phyloP scores from a whole-genome alignment of 2,888 invertebrate species.

The Rosalia funebris region DNA sequence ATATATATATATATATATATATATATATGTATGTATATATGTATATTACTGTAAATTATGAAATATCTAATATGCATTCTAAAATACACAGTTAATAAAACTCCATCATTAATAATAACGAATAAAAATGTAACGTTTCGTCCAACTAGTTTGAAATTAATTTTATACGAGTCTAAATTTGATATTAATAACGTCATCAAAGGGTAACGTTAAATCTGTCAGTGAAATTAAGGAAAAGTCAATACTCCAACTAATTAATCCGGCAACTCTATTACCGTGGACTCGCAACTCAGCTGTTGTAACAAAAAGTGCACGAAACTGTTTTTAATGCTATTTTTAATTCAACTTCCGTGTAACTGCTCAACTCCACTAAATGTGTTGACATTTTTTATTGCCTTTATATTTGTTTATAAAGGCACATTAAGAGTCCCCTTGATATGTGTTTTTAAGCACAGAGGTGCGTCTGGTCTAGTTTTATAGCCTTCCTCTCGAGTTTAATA shows the following conservation, averaged over 20 bases:
- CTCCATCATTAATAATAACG: too few species aligned
- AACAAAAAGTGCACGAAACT: constrained; percentile 14
- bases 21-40: too few species aligned
- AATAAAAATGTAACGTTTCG: not conserved
- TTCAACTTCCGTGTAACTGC: constrained; percentile 26
- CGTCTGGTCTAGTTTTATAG: constrained; percentile 15
- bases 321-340: constrained; percentile 23
- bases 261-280: constrained; percentile 30
- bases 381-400: constrained; percentile 21
- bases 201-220: constrained; percentile 20
- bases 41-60: too few species aligned
- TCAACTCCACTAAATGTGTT: constrained; percentile 18
- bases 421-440: constrained; percentile 4
- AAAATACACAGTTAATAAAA: too few species aligned
- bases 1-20: too few species aligned
- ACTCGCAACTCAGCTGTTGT: constrained; percentile 25
- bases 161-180: not conserved
- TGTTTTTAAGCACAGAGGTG: constrained; percentile 3
- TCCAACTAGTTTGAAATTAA: not conserved
- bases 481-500: constrained; percentile 1
- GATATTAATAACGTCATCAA: not conserved
- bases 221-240: constrained; percentile 32
- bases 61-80: too few species aligned
- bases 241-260: constrained; percentile 36
- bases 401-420: constrained; percentile 15